Percentiles rank a stretch among this genome's conserved stretches.
These are phyloP conservation scores for Pseudomugil gertrudae DNA, from an alignment of 2,797 vertebrate genomes.

Conservation along the genomic window DNA sequence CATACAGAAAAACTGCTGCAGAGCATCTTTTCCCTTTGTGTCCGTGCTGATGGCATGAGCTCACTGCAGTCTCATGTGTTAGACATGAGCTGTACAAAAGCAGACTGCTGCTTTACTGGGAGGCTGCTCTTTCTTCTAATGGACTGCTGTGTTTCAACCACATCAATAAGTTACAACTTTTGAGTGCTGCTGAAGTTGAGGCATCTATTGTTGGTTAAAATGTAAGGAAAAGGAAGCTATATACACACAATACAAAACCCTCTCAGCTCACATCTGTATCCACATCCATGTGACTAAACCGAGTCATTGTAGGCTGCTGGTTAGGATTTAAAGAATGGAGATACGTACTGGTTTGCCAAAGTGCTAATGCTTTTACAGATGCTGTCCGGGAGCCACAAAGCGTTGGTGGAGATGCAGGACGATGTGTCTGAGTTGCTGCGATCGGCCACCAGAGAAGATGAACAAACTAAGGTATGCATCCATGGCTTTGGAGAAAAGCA, in stretches of 20 bases:
- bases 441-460: slow-evolving; percentile 85
- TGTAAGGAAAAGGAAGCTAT: slow-evolving; percentile 34
- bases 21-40: slow-evolving; percentile 40
- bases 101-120: slow-evolving; percentile 25
- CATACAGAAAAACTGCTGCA: slow-evolving; percentile 34
- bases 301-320: neutral
- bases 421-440: slow-evolving; percentile 89
- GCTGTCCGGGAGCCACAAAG: slow-evolving; percentile 96
- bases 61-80: slow-evolving; percentile 16
- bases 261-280: slow-evolving; percentile 19
- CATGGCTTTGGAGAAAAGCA: neutral
- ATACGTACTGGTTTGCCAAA: slow-evolving; percentile 9
- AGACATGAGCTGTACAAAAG: slow-evolving; percentile 12
- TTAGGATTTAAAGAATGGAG: slow-evolving; percentile 18
- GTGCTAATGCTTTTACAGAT: slow-evolving; percentile 82
- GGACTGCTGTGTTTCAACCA: slow-evolving; percentile 25
- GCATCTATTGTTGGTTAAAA: slow-evolving; percentile 38
- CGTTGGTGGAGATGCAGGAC: slow-evolving; percentile 97
- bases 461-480: slow-evolving; percentile 87
- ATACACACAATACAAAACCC: slow-evolving; percentile 26
- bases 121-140: slow-evolving; percentile 42
- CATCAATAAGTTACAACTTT: slow-evolving; percentile 71
- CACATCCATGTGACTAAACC: slow-evolving; percentile 11
- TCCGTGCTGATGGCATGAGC: slow-evolving; percentile 7
- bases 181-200: slow-evolving; percentile 52